These are phyloP conservation scores for Abramis brama DNA, from an alignment of 2,113 vertebrate species.

Conservation along the genomic window DNA sequence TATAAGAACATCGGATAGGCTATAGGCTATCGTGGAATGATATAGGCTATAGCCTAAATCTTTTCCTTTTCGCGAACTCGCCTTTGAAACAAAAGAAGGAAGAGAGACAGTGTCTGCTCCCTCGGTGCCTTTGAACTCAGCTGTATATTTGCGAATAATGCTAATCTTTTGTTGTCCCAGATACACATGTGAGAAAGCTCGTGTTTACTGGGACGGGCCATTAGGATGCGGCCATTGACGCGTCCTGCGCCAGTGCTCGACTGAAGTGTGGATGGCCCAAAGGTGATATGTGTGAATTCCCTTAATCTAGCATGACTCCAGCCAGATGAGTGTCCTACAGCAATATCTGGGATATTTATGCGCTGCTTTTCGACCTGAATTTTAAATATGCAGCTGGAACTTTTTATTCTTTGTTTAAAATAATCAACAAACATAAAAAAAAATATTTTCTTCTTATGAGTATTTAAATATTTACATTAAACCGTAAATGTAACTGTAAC, in stretches of 20 bases:
- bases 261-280: slow-evolving; percentile 68
- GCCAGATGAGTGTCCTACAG: not conserved
- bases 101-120: slow-evolving; percentile 55
- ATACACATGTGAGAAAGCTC: slow-evolving; percentile 71
- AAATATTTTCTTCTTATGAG: not conserved
- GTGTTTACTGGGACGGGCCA: slow-evolving; percentile 71
- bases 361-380: not conserved
- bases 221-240: slow-evolving; percentile 58
- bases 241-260: slow-evolving; percentile 62
- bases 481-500: too few species aligned
- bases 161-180: slow-evolving; percentile 78
- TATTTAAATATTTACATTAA: too few species aligned
- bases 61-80: slow-evolving; percentile 16
- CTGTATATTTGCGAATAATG: slow-evolving; percentile 77
- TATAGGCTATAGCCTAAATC: not conserved
- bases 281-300: slow-evolving; percentile 64
- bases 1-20: not conserved
- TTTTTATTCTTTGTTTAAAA: not conserved
- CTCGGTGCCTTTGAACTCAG: slow-evolving; percentile 74
- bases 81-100: slow-evolving; percentile 63
- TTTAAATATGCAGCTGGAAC: not conserved
- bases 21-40: not conserved
- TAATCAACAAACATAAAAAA: not conserved
- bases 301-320: slow-evolving; percentile 63
- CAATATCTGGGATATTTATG: not conserved